phyloP scores from a whole-genome alignment of 2,113 vertebrate genomes.

The Oryzias celebensis region DNA sequence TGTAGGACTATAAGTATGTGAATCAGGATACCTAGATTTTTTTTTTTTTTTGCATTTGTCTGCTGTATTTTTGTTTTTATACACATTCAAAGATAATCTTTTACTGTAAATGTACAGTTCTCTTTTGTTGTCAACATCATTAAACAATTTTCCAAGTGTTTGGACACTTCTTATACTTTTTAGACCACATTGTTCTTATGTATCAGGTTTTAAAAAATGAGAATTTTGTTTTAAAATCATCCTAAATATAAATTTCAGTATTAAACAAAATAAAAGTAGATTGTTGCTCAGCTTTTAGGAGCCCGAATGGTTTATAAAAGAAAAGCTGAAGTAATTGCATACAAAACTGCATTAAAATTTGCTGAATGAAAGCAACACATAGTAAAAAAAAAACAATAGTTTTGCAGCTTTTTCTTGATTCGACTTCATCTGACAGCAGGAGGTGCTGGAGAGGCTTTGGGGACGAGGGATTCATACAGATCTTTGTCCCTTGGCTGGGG shows the following conservation, averaged over 20 bases:
- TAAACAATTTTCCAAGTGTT: slow-evolving; percentile 99
- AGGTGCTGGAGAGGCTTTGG: slow-evolving; percentile 59
- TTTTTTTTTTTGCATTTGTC: slow-evolving; percentile 98
- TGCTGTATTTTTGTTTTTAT: slow-evolving; percentile 92
- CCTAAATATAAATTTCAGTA: too few relatives aligned
- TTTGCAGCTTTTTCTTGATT: too few relatives aligned
- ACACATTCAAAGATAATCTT: slow-evolving; percentile 90
- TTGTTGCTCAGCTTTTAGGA: too few relatives aligned
- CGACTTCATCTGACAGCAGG: slow-evolving; percentile 56
- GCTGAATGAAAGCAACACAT: too few relatives aligned
- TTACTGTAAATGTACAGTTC: slow-evolving; percentile 99
- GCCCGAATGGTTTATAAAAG: too few relatives aligned
- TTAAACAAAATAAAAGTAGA: too few relatives aligned
- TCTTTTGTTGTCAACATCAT: slow-evolving; percentile 99
- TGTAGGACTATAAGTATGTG: slow-evolving; percentile 90
- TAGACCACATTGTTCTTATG: slow-evolving; percentile 9
- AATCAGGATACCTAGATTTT: slow-evolving; percentile 90
- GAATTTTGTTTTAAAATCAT: too few relatives aligned
- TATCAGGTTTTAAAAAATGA: too few relatives aligned
- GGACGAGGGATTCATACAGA: slow-evolving; percentile 71
- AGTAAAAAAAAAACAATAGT: too few relatives aligned
- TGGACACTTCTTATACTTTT: slow-evolving; percentile 79
- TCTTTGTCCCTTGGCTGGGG: background rate
- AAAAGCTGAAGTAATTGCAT: too few relatives aligned
- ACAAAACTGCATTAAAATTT: too few relatives aligned